Conservation (phyloP, 2,888 invertebrate genomes). For the Rhyacophila evoluta region DNA sequence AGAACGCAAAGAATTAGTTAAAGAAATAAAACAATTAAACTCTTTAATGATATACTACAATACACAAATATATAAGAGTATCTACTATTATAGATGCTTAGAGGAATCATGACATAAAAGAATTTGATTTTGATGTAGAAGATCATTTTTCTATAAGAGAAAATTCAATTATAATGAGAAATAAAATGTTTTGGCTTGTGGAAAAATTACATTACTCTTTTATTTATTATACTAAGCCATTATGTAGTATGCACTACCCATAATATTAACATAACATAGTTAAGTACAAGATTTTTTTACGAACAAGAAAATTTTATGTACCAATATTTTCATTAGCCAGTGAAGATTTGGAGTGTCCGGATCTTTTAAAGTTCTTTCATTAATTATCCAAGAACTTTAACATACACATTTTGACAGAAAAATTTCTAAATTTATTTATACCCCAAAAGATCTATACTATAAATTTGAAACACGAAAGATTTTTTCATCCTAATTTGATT, state of each 20-base stretch:
- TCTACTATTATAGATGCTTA: too few relatives aligned
- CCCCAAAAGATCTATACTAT: background rate
- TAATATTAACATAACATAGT: background rate
- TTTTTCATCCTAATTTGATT: constrained; percentile 15
- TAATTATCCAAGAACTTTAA: background rate
- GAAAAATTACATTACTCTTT: background rate
- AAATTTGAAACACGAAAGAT: constrained; percentile 22
- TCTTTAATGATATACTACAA: too few relatives aligned
- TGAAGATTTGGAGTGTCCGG: background rate
- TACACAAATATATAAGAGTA: too few relatives aligned
- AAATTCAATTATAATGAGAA: too few relatives aligned
- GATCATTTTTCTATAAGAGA: too few relatives aligned
- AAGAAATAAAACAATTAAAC: too few relatives aligned
- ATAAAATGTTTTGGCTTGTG: background rate
- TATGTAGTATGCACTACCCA: background rate
- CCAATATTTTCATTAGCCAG: too few relatives aligned
- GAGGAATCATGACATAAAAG: too few relatives aligned
- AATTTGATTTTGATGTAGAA: too few relatives aligned
- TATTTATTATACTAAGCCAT: background rate
- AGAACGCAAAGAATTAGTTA: too few relatives aligned
- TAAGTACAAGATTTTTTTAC: background rate
- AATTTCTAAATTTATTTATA: constrained; percentile 16
- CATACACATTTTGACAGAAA: constrained; percentile 7
- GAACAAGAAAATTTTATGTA: background rate
- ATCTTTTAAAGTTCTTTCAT: background rate